These are phyloP conservation scores for Picathartes gymnocephalus DNA, from an alignment of 2,113 vertebrate species.

Conservation along the genomic window DNA sequence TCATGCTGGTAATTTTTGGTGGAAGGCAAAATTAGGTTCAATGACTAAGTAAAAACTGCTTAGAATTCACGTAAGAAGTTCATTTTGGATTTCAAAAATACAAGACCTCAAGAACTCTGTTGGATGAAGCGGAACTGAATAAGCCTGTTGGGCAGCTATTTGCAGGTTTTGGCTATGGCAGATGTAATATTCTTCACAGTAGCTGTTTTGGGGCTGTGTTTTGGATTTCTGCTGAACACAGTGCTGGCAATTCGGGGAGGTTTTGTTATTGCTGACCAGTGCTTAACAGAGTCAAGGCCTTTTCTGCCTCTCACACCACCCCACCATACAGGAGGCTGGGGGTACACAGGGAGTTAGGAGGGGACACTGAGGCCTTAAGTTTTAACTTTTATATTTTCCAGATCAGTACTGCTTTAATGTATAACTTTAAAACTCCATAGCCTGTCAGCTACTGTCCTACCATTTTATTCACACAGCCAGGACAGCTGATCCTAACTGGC, in stretches of 20 bases:
- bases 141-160: background rate
- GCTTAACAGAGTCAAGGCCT: background rate
- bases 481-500: background rate
- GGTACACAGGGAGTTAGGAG: background rate
- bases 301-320: background rate
- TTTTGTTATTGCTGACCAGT: background rate
- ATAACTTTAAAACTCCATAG: too few relatives aligned
- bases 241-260: background rate
- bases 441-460: too few relatives aligned
- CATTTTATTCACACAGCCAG: background rate
- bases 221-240: background rate
- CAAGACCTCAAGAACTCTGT: background rate
- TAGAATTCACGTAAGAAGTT: background rate
- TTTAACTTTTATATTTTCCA: too few relatives aligned
- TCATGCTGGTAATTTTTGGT: background rate
- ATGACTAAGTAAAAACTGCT: background rate
- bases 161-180: background rate
- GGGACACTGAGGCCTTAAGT: too few relatives aligned
- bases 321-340: background rate
- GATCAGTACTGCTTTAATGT: too few relatives aligned
- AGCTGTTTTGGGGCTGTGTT: background rate
- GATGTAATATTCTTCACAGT: background rate
- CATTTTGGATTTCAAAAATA: background rate
- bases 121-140: background rate
- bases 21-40: background rate